Percentiles rank a stretch among this genome's conserved stretches.
phyloP scores from a whole-genome alignment of 1,140 invertebrate genomes.

The Chlorops oryzae region DNA sequence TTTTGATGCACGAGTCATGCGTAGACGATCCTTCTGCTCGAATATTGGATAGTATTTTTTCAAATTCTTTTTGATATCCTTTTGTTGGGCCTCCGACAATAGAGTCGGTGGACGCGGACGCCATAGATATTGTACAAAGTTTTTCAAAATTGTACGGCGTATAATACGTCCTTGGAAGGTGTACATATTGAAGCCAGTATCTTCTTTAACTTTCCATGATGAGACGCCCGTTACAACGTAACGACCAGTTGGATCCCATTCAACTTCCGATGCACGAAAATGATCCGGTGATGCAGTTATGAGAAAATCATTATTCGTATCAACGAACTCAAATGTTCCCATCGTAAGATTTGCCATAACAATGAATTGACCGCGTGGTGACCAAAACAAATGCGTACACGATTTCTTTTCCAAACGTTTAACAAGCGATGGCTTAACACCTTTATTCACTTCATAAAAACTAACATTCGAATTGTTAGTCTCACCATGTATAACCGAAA shows the following conservation, averaged over 20 bases:
- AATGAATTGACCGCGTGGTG: constrained; percentile 91
- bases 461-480: constrained; percentile 81
- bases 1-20: constrained; percentile 89
- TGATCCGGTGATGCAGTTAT: constrained; percentile 91
- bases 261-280: constrained; percentile 84
- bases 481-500: constrained; percentile 94
- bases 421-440: constrained; percentile 76
- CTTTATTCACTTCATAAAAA: constrained; percentile 88
- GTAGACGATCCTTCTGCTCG: constrained; percentile 91
- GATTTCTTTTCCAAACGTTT: constrained; percentile 88
- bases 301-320: constrained; percentile 84
- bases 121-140: constrained; percentile 94
- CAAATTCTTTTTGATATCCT: constrained; percentile 96
- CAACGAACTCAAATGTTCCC: constrained; percentile 90
- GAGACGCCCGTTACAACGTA: constrained; percentile 95
- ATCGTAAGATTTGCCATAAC: constrained; percentile 82
- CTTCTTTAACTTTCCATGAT: constrained; percentile 92
- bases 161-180: constrained; percentile 89
- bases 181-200: constrained; percentile 96
- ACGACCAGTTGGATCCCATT: constrained; percentile 98
- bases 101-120: constrained; percentile 85
- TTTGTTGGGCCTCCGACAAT: constrained; percentile 71
- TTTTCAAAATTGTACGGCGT: constrained; percentile 74
- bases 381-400: constrained; percentile 96
- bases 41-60: constrained; percentile 96